Evolutionary conservation across 1,140 invertebrate genomes (phyloP).

Genomic region (Catajapyx aquilonaris): DNA sequence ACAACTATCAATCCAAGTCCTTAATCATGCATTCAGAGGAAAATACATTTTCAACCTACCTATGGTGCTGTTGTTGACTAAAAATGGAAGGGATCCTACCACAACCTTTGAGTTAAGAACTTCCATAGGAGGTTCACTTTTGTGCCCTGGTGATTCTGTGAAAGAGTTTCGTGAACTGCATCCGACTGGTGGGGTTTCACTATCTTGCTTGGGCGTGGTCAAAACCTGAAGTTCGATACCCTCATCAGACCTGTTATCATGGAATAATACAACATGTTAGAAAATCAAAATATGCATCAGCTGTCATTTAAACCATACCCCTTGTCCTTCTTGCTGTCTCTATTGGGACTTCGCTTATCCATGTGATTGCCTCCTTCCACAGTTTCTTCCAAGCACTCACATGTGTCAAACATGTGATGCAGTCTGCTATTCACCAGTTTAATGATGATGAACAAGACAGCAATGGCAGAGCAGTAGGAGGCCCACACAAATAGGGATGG

Average conservation of each 20-base stretch:
- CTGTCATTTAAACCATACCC: constrained; percentile 10
- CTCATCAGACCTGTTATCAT: constrained; percentile 48
- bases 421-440: constrained; percentile 80
- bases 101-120: constrained; percentile 34
- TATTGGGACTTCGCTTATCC: constrained; percentile 5
- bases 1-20: too few species aligned
- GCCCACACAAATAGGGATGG: constrained; percentile 66
- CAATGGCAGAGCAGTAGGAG: constrained; percentile 63
- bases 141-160: constrained; percentile 19
- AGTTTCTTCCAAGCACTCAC: constrained; percentile 53
- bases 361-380: constrained; percentile 13
- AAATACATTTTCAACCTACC: constrained; percentile 23
- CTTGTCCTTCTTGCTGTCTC: constrained; percentile 6
- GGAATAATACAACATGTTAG: too few species aligned
- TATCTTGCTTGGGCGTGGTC: constrained; percentile 24
- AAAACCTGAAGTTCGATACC: constrained; percentile 69
- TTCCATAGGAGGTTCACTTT: constrained; percentile 21
- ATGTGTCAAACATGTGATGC: constrained; percentile 90
- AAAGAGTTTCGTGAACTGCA: constrained; percentile 36
- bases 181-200: constrained; percentile 30
- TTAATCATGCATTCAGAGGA: constrained; percentile 3
- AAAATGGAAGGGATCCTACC: constrained; percentile 14
- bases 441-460: constrained; percentile 53
- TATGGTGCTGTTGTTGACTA: constrained; percentile 41
- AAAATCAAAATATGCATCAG: too few species aligned